phyloP scores from a whole-genome alignment of 2,888 invertebrate species.

The Nymphalis urticae region DNA sequence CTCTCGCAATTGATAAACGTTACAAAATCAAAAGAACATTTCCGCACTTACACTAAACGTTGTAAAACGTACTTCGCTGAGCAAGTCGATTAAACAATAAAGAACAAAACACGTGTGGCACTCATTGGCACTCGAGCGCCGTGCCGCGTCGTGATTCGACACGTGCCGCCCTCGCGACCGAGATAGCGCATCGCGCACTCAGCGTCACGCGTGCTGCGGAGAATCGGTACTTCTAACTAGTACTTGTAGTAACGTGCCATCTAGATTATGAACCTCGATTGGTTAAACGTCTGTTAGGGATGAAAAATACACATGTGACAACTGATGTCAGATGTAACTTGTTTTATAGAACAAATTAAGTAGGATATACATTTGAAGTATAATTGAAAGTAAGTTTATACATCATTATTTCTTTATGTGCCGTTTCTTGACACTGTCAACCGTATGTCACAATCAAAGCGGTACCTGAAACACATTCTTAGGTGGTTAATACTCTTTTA shows the following conservation, averaged over 20 bases:
- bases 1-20: slow-evolving; percentile 1
- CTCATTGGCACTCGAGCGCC: slow-evolving; percentile 24
- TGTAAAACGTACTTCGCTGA: slow-evolving; percentile 3
- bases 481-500: no score
- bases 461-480: no score
- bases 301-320: neutral
- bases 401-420: no score
- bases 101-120: slow-evolving; percentile 31
- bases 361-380: no score
- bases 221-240: slow-evolving; percentile 18
- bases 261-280: neutral
- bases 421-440: no score
- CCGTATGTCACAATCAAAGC: no score
- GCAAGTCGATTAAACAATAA: slow-evolving; percentile 27
- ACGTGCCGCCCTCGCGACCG: slow-evolving; percentile 35
- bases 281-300: slow-evolving; percentile 10
- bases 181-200: slow-evolving; percentile 23
- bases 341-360: no score
- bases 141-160: slow-evolving; percentile 37
- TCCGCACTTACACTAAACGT: slow-evolving; percentile 21
- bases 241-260: neutral
- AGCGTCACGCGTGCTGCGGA: slow-evolving; percentile 19
- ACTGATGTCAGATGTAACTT: no score
- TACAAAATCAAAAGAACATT: slow-evolving; percentile 21
- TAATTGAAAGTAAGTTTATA: no score